Evolutionary conservation across 1,140 invertebrate genomes (phyloP), one percentile per base, ranked within the genome.

Genomic region (Drosophila seguyi): DNA sequence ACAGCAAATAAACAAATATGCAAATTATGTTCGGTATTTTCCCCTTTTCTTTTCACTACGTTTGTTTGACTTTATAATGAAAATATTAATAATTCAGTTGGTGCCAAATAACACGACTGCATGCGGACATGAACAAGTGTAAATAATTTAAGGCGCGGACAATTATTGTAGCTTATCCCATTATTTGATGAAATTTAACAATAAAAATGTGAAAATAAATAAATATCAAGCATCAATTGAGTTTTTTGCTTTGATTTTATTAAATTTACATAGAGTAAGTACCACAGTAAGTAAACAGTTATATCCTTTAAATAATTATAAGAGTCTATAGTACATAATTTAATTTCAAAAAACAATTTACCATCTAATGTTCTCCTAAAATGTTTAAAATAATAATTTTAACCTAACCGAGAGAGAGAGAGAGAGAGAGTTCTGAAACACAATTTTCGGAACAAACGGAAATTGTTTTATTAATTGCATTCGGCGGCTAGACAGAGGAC

Each of bases 31-130:
- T 63, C 45, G 39, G 20, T 45, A 52, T 57, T 41, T 65, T 85
- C 59, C 59, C 48, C 39, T 63, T 44, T 16, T 38, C 45, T 38
- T 48, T 41, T 31, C 38, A 57, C 44, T 18, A 58, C 67, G 56
- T 38, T 76, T 86, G 84, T 88, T 87, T 80, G 84, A 88, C 71
- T 76, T 83, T 87, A 73, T 88, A 87, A 87, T 87, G 84, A 83
- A 83, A 79, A 80, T 88, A 77, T 88, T 77, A 79, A 88, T 87
- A 81, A 80, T 88, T 83, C 62, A 83, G 69, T 47, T 59, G 58
- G 44, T 39, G 25, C 52, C 57, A 58, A 25, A 69, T 53, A 73
- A 68, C 63, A 73, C 65, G 76, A 59, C 48, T 36, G 38, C 52
- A 53, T 52, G 47, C 20, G 27, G 44, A 38, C n/a, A 55, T 59